Evolutionary conservation across 2,888 invertebrate genomes (phyloP).

Genomic region (Trichogramma evanescens): DNA sequence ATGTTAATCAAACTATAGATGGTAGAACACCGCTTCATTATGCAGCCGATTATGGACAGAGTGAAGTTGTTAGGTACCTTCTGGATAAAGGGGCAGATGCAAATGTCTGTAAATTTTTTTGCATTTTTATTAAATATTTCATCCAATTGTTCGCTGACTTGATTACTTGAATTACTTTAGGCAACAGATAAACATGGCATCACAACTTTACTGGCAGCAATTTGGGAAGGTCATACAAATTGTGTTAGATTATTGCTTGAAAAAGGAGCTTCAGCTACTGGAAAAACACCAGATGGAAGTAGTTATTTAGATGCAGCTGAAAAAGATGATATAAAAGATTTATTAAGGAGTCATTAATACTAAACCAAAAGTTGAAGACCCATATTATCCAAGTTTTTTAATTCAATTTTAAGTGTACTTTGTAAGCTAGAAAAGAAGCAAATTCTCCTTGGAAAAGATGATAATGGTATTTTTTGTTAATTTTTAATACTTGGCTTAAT

Average conservation of each 20-base stretch:
- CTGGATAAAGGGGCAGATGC: conserved; percentile 85
- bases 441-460: too few relatives aligned
- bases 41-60: conserved; percentile 95
- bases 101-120: conserved; percentile 62
- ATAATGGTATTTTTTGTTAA: too few relatives aligned
- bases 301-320: conserved; percentile 85
- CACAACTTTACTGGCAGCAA: conserved; percentile 85
- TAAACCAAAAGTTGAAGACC: conserved; percentile 30
- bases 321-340: conserved; percentile 80
- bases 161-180: conserved; percentile 49
- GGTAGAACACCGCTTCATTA: conserved; percentile 86
- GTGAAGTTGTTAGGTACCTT: conserved; percentile 79
- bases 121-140: background rate
- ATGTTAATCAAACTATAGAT: conserved; percentile 81
- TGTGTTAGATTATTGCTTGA: conserved; percentile 83
- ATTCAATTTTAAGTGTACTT: conserved; percentile 26
- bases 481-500: too few relatives aligned
- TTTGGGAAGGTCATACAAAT: conserved; percentile 92
- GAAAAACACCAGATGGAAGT: conserved; percentile 79
- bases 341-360: conserved; percentile 47
- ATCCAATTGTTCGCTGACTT: background rate
- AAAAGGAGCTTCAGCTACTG: conserved; percentile 62
- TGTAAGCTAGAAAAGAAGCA: conserved; percentile 48
- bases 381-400: background rate
- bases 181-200: conserved; percentile 92